Evolutionary conservation across 2,797 vertebrate genomes (phyloP), one percentile per base, ranked within the genome.

Genomic region (Tokudaia muenninki): DNA sequence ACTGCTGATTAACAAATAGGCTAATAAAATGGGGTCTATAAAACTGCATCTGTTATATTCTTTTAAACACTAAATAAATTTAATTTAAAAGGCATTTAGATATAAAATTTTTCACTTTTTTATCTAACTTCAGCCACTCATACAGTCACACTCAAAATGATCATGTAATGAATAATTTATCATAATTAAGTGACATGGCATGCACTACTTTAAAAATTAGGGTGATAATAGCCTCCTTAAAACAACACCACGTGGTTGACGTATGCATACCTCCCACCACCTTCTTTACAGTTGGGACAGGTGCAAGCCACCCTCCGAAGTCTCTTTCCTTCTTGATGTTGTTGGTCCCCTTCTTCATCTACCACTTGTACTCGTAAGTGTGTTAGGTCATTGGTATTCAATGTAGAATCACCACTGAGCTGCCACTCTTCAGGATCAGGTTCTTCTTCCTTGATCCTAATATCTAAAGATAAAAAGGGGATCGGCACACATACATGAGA

Each of bases 241-340:
- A 77, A 87, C 34, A 75, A 17, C 75, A 16, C 47, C n/a, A 3
- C 19, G 88, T 93, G 94, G 31, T 89, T 97, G 96, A 92, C 7
- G 41, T 83, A 1, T 61, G 90, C 99, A 98, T 98, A 99, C 99
- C 99, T 99, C 97, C 99, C 99, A 78, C 99, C 99, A 34, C 99
- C 99, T 98, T 99, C 99, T 99, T 99, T 99, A 98, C 99, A 99
- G 99, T 99, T 99, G 97, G 99, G 99, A 98, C 99, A 99, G 87
- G 99, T 99, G 80, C 99, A 99, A 1, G 99, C 99, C 92, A 99
- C 99, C 97, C 99, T 99, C 94, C 99, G 99, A 98, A 99, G 99
- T 97, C 99, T 99, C 98, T 99, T 99, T 98, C 99, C 99, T 98
- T 99, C 99, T 98, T 99, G 99, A 97, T 99, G 99, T 79, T 99